phyloP scores from a whole-genome alignment of 1,140 invertebrate genomes.

The Bilobella aurantiaca region DNA sequence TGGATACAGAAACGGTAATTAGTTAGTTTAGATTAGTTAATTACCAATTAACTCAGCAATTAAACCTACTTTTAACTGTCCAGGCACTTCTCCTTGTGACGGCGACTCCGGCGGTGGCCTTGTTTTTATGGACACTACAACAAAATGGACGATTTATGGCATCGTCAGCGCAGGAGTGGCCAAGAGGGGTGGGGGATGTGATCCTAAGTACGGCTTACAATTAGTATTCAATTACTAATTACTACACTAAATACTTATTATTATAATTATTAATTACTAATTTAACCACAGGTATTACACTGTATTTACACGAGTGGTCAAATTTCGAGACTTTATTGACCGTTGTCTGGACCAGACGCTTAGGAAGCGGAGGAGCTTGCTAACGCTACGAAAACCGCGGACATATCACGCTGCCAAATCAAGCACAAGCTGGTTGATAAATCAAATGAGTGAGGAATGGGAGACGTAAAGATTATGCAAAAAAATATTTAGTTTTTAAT shows the following conservation, averaged over 20 bases:
- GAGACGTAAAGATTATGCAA: too few relatives aligned
- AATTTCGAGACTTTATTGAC: slow-evolving; percentile 6
- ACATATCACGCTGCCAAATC: too few relatives aligned
- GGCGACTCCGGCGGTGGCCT: slow-evolving; percentile 25
- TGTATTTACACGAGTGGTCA: not conserved
- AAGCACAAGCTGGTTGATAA: not conserved
- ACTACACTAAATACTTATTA: not conserved
- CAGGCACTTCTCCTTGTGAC: slow-evolving; percentile 27
- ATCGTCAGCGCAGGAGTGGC: slow-evolving; percentile 27
- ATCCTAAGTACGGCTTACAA: not conserved
- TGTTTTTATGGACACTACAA: slow-evolving; percentile 8
- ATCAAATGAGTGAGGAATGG: not conserved
- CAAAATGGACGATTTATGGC: slow-evolving; percentile 16
- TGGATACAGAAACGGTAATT: slow-evolving; percentile 18
- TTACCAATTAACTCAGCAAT: not conserved
- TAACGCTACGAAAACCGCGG: not conserved
- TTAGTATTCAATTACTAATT: not conserved
- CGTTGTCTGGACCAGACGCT: not conserved
- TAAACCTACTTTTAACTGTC: not conserved
- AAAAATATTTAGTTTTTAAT: too few relatives aligned
- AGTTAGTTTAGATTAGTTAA: not conserved
- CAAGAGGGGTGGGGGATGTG: not conserved
- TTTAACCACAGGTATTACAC: slow-evolving; percentile 1
- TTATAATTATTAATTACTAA: not conserved
- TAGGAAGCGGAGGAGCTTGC: not conserved